Percentiles rank a stretch among this genome's conserved stretches.
Evolutionary conservation across 2,888 invertebrate species (phyloP).

Genomic region (Liodrosophila aerea): DNA sequence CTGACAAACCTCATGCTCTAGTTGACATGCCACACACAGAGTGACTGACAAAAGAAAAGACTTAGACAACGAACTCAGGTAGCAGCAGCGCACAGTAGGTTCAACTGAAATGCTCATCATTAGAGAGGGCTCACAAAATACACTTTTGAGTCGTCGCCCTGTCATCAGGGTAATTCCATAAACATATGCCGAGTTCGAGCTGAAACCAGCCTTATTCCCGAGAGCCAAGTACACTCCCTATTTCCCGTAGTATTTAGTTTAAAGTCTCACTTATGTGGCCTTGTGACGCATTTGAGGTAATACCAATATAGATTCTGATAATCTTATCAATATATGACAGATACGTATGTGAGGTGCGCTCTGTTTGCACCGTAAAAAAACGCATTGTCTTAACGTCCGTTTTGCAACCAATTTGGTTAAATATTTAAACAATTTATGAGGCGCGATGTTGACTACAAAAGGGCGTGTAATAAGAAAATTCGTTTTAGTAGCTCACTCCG

Average conservation of each 20-base stretch:
- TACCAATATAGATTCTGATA: slow-evolving; percentile 57
- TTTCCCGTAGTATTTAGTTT: slow-evolving; percentile 7
- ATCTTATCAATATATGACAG: slow-evolving; percentile 63
- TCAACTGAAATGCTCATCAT: slow-evolving; percentile 49
- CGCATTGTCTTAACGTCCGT: slow-evolving; percentile 53
- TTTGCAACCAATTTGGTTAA: slow-evolving; percentile 56
- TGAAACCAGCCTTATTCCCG: slow-evolving; percentile 14
- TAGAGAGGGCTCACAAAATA: slow-evolving; percentile 10
- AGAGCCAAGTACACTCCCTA: slow-evolving; percentile 27
- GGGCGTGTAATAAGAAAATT: slow-evolving; percentile 58
- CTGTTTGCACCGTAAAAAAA: slow-evolving; percentile 44
- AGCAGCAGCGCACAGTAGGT: slow-evolving; percentile 51
- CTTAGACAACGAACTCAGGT: slow-evolving; percentile 74
- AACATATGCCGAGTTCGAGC: slow-evolving; percentile 44
- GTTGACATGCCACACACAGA: neutral
- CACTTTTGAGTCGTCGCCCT: slow-evolving; percentile 11
- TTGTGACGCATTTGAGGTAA: slow-evolving; percentile 59
- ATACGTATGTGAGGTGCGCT: slow-evolving; percentile 42
- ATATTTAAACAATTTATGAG: slow-evolving; percentile 75
- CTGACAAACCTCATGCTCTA: neutral
- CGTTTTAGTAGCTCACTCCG: slow-evolving; percentile 49
- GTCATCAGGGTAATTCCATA: slow-evolving; percentile 45
- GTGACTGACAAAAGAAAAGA: slow-evolving; percentile 60
- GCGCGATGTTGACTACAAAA: slow-evolving; percentile 57
- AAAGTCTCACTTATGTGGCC: slow-evolving; percentile 1